phyloP scores from a whole-genome alignment of 2,888 invertebrate genomes.

The Liodrosophila aerea region DNA sequence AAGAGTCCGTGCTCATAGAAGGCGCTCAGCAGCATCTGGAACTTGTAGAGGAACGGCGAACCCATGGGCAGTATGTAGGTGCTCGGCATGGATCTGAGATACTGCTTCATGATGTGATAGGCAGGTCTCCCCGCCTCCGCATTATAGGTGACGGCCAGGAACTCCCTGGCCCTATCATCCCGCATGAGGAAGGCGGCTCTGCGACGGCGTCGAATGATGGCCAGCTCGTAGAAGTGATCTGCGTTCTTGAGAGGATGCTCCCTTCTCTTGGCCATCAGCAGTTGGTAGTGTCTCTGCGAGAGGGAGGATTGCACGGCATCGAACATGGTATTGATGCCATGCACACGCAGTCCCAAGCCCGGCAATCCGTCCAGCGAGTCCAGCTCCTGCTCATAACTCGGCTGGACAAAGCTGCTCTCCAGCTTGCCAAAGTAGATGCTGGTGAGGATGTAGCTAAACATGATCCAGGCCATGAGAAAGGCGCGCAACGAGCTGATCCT shows the following conservation, averaged over 20 bases:
- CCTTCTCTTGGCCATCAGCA: constrained; percentile 26
- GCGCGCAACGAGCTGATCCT: constrained; percentile 67
- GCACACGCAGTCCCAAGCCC: constrained; percentile 52
- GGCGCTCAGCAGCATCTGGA: constrained; percentile 61
- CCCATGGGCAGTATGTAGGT: constrained; percentile 72
- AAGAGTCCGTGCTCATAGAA: constrained; percentile 75
- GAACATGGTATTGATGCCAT: constrained; percentile 35
- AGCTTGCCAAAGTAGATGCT: constrained; percentile 79
- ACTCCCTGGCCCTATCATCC: constrained; percentile 68
- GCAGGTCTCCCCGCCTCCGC: constrained; percentile 61
- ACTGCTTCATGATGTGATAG: constrained; percentile 78
- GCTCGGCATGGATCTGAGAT: constrained; percentile 68
- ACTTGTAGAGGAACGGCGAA: constrained; percentile 73
- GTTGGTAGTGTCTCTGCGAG: constrained; percentile 37
- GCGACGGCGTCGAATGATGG: constrained; percentile 20
- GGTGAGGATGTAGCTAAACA: constrained; percentile 78
- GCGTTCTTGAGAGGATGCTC: constrained; percentile 46
- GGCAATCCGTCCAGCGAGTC: constrained; percentile 61
- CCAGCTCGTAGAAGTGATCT: constrained; percentile 32
- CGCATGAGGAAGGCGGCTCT: constrained; percentile 65
- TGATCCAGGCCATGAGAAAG: constrained; percentile 78
- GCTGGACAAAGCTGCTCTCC: constrained; percentile 79
- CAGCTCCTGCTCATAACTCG: constrained; percentile 73
- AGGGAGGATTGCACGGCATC: constrained; percentile 39
- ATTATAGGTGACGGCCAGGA: constrained; percentile 74